These are phyloP conservation scores for Aricia agestis DNA, from an alignment of 1,140 invertebrate genomes.

Conservation along the genomic window DNA sequence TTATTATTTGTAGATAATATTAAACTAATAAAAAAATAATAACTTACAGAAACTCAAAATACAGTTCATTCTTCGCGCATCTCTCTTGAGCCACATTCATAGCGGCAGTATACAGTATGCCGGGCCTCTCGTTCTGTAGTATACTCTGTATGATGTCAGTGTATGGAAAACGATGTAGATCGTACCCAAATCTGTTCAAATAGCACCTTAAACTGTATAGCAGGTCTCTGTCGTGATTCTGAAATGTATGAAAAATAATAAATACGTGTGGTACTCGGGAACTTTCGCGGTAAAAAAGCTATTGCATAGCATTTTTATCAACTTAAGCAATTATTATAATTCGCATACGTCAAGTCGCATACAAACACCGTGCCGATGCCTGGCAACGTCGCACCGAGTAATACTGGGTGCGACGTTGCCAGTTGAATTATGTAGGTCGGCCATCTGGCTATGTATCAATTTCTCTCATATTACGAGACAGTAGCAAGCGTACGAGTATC, in stretches of 20 bases:
- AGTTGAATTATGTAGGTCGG: background rate
- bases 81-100: slow-evolving; percentile 43
- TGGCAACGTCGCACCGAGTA: too few relatives aligned
- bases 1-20: too few relatives aligned
- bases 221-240: slow-evolving; percentile 49
- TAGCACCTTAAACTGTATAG: slow-evolving; percentile 45
- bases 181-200: slow-evolving; percentile 53
- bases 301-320: too few relatives aligned
- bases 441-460: background rate
- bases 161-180: slow-evolving; percentile 54
- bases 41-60: slow-evolving; percentile 67
- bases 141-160: slow-evolving; percentile 64
- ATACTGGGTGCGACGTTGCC: too few relatives aligned
- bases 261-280: too few relatives aligned
- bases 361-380: too few relatives aligned
- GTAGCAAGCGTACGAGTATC: background rate
- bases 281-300: too few relatives aligned
- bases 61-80: slow-evolving; percentile 55
- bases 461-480: background rate
- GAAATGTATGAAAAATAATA: slow-evolving; percentile 20
- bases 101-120: slow-evolving; percentile 52
- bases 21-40: too few relatives aligned
- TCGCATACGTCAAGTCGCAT: too few relatives aligned
- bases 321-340: too few relatives aligned
- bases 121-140: slow-evolving; percentile 55